phyloP scores from a whole-genome alignment of 1,140 invertebrate genomes.

The Saxidomus purpurata region DNA sequence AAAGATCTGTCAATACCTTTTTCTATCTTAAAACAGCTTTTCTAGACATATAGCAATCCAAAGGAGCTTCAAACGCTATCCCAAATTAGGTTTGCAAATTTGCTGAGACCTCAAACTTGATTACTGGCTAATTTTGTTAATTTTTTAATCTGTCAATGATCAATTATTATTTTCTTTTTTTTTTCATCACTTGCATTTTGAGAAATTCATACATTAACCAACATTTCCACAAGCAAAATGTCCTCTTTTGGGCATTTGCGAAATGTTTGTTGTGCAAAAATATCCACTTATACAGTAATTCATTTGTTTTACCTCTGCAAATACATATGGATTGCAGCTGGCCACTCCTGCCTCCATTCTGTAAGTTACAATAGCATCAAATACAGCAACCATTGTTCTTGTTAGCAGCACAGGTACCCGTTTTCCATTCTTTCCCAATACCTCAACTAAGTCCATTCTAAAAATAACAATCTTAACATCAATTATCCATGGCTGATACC shows the following conservation, averaged over 20 bases:
- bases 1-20: no score
- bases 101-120: not conserved
- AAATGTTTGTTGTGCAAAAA: constrained; percentile 1
- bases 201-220: not conserved
- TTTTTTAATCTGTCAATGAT: constrained; percentile 6
- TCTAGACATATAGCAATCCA: no score
- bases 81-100: no score
- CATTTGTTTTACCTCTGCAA: constrained; percentile 17
- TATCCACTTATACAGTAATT: constrained; percentile 6
- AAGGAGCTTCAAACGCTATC: no score
- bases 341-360: not conserved
- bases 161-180: constrained; percentile 6
- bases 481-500: constrained; percentile 4
- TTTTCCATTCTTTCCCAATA: constrained; percentile 3
- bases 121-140: not conserved
- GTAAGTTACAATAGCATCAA: not conserved
- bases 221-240: constrained; percentile 5
- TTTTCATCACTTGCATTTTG: not conserved
- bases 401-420: constrained; percentile 11
- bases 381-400: not conserved
- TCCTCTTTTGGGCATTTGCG: not conserved
- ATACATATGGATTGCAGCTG: constrained; percentile 6
- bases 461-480: constrained; percentile 8
- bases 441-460: constrained; percentile 13
- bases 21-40: no score